Conservation (phyloP, 2,797 vertebrate genomes). For the Epinephelus malabaricus region DNA sequence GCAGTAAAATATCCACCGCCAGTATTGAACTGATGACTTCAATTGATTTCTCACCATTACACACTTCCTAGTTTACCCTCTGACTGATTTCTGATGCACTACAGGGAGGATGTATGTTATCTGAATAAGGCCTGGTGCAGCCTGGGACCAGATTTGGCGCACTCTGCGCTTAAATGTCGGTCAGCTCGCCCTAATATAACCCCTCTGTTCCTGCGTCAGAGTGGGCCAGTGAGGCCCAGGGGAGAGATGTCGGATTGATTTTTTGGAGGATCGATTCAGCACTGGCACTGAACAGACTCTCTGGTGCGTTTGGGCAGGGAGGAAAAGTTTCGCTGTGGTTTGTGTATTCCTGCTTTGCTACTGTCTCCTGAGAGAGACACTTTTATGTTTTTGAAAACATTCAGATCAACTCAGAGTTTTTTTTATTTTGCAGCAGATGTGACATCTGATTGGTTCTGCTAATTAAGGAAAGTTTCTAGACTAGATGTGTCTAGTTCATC, state of each 20-base stretch:
- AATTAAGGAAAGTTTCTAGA: slow-evolving; percentile 59
- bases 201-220: slow-evolving; percentile 72
- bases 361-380: slow-evolving; percentile 33
- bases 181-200: slow-evolving; percentile 78
- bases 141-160: slow-evolving; percentile 63
- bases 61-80: slow-evolving; percentile 22
- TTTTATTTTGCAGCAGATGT: slow-evolving; percentile 35
- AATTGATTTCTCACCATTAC: slow-evolving; percentile 28
- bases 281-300: slow-evolving; percentile 62
- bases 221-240: slow-evolving; percentile 71
- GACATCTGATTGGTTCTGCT: slow-evolving; percentile 65
- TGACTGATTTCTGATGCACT: slow-evolving; percentile 38
- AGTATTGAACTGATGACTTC: slow-evolving; percentile 21
- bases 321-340: slow-evolving; percentile 51
- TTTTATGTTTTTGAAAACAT: slow-evolving; percentile 60
- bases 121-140: slow-evolving; percentile 55
- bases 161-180: slow-evolving; percentile 70
- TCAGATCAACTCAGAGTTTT: slow-evolving; percentile 47
- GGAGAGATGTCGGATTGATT: slow-evolving; percentile 79
- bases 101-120: slow-evolving; percentile 44
- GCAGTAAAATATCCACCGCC: slow-evolving; percentile 9
- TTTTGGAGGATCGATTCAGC: slow-evolving; percentile 77
- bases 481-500: slow-evolving; percentile 55
- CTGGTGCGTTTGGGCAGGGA: slow-evolving; percentile 56
- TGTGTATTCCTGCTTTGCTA: slow-evolving; percentile 45